Evolutionary conservation across 2,113 vertebrate genomes (phyloP).

Genomic region (Rhegmatorhina hoffmannsi): DNA sequence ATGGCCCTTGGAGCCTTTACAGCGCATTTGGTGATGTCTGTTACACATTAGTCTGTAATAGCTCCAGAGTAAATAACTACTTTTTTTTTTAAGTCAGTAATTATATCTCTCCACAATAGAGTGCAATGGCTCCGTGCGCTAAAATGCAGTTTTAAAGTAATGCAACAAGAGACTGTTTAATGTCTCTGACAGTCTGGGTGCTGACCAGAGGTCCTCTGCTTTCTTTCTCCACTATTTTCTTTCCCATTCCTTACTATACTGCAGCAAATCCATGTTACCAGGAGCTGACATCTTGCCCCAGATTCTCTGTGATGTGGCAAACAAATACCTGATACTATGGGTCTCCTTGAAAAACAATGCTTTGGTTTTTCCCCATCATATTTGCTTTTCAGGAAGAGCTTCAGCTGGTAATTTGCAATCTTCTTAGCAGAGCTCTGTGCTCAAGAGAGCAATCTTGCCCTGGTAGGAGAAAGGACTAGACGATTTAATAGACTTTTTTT

Average conservation of each 20-base stretch:
- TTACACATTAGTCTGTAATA: constrained; percentile 40
- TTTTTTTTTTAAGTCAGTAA: background rate
- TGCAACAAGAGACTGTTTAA: constrained; percentile 23
- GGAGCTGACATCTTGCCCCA: background rate
- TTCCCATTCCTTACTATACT: background rate
- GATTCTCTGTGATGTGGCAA: background rate
- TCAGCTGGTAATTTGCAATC: constrained; percentile 1
- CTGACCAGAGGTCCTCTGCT: background rate
- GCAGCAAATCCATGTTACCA: background rate
- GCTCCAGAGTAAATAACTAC: constrained; percentile 37
- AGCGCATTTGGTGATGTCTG: constrained; percentile 26
- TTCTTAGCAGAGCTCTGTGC: background rate
- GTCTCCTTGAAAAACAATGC: background rate
- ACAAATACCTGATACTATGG: background rate
- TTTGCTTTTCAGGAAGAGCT: constrained; percentile 2
- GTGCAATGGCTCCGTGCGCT: background rate
- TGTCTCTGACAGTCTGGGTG: background rate
- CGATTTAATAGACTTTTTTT: constrained; percentile 26
- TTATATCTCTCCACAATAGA: background rate
- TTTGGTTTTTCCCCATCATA: constrained; percentile 4
- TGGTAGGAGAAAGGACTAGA: background rate
- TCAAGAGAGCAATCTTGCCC: background rate
- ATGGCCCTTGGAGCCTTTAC: background rate
- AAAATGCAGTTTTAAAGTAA: constrained; percentile 25
- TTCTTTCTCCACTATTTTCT: background rate